These are phyloP conservation scores for Noctua janthe DNA, from an alignment of 2,888 invertebrate species.

Conservation along the genomic window DNA sequence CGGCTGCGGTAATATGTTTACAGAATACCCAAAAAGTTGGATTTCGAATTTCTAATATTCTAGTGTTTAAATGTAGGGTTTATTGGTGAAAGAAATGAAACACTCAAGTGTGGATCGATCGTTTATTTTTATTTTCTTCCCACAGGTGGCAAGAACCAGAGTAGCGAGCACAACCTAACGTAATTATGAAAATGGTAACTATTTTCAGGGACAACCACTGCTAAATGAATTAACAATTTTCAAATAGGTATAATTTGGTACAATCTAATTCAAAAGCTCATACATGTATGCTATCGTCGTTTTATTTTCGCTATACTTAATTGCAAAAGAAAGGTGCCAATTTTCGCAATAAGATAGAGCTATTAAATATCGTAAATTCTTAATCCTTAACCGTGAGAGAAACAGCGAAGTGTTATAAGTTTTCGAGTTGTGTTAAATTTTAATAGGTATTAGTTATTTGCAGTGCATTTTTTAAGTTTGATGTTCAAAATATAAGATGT, in stretches of 20 bases:
- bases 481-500: conserved; percentile 71
- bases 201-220: conserved; percentile 88
- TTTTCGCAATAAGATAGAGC: conserved; percentile 54
- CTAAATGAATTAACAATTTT: conserved; percentile 72
- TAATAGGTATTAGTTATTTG: conserved; percentile 36
- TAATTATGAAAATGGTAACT: conserved; percentile 88
- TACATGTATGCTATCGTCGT: conserved; percentile 46
- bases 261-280: conserved; percentile 58
- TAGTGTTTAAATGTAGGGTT: not conserved
- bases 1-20: conserved; percentile 49
- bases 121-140: conserved; percentile 88
- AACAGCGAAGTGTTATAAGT: conserved; percentile 41
- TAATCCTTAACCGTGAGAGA: conserved; percentile 55
- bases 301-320: conserved; percentile 47
- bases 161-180: conserved; percentile 88
- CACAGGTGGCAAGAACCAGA: conserved; percentile 89
- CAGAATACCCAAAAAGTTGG: conserved; percentile 44
- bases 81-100: conserved; percentile 69
- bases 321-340: conserved; percentile 59
- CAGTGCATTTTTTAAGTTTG: conserved; percentile 53
- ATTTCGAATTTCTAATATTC: not conserved
- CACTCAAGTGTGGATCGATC: conserved; percentile 82
- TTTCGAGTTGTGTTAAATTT: conserved; percentile 36
- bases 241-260: conserved; percentile 58
- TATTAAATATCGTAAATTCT: conserved; percentile 51